phyloP scores from a whole-genome alignment of 1,140 invertebrate species.

The Cryptotermes secundus region DNA sequence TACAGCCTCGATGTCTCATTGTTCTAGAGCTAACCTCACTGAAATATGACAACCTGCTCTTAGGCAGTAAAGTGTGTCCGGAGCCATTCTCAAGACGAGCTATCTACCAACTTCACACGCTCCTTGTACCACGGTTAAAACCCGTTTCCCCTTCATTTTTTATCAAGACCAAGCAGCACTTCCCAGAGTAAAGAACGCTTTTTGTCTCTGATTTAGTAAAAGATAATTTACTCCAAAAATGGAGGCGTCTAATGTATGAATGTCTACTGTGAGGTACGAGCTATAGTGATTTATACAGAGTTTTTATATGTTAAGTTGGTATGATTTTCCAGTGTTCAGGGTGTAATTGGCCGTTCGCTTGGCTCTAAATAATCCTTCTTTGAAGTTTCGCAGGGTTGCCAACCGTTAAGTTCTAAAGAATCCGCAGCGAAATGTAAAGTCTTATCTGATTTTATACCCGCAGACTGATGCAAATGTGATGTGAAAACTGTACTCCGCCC shows the following conservation, averaged over 20 bases:
- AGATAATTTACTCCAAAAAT: slow-evolving; percentile 15
- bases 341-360: background rate
- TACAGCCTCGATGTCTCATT: no score
- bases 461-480: no score
- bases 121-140: slow-evolving; percentile 1
- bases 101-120: background rate
- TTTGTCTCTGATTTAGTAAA: slow-evolving; percentile 9
- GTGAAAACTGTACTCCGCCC: no score
- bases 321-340: background rate
- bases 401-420: background rate
- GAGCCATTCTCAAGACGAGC: background rate
- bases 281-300: slow-evolving; percentile 5
- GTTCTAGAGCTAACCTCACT: no score
- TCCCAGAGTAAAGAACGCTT: background rate
- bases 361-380: background rate
- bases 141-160: slow-evolving; percentile 11
- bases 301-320: slow-evolving; percentile 6
- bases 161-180: slow-evolving; percentile 6
- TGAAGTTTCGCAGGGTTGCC: background rate
- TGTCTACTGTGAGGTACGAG: background rate
- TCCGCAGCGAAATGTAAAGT: background rate
- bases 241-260: background rate
- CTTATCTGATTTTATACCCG: no score
- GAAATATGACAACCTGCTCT: background rate
- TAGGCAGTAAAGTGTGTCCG: background rate